These are phyloP conservation scores for Corythornis madagascariensis DNA, from an alignment of 2,113 vertebrate species.

Conservation along the genomic window DNA sequence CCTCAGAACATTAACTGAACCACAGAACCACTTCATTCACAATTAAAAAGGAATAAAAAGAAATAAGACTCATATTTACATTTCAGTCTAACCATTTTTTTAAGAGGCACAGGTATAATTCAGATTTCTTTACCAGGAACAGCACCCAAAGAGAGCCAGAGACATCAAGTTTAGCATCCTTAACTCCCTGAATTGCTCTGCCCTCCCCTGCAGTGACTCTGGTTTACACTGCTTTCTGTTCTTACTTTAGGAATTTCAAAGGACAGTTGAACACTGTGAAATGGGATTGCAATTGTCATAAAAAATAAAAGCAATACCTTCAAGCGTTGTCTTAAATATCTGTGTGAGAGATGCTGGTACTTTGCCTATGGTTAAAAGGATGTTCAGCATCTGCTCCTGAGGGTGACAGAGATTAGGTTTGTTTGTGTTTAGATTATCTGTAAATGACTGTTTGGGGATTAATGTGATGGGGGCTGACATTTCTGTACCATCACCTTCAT, in stretches of 20 bases:
- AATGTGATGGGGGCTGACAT: constrained; percentile 50
- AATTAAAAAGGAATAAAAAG: not conserved
- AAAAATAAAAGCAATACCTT: not conserved
- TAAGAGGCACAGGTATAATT: not conserved
- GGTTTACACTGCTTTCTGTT: not conserved
- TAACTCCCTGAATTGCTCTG: not conserved
- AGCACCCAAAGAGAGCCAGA: not conserved
- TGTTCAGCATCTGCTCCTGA: constrained; percentile 19
- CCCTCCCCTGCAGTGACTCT: not conserved
- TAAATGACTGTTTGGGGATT: constrained; percentile 58
- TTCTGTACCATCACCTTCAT: constrained; percentile 49
- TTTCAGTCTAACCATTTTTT: not conserved
- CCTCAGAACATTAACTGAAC: not conserved
- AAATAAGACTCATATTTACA: not conserved
- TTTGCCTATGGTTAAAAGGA: not conserved
- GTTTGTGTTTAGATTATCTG: constrained; percentile 62
- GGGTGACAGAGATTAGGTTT: constrained; percentile 45
- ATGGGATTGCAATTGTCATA: not conserved
- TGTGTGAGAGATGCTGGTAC: not conserved
- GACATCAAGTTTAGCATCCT: not conserved
- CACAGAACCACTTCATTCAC: not conserved
- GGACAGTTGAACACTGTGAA: not conserved
- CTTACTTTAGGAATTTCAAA: not conserved
- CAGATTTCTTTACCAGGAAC: not conserved
- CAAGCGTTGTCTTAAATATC: not conserved